These are phyloP conservation scores for Canis aureus DNA, from an alignment of 2,113 vertebrate genomes.

Conservation along the genomic window DNA sequence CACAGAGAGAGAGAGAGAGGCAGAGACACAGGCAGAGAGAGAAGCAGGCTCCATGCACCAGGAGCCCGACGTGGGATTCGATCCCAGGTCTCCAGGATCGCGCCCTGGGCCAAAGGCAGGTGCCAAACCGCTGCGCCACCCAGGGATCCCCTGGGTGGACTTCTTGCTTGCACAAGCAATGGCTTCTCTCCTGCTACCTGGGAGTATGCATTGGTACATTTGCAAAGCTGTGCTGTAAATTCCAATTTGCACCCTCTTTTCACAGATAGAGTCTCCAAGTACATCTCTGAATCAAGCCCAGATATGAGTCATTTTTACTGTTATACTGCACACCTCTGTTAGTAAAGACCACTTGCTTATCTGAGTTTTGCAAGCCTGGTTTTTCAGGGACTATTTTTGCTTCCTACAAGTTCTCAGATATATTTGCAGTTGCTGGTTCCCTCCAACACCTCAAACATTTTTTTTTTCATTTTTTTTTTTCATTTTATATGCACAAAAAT, in stretches of 20 bases:
- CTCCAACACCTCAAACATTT: constrained; percentile 53
- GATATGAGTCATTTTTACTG: background rate
- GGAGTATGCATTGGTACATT: background rate
- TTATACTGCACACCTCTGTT: background rate
- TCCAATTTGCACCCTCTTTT: background rate
- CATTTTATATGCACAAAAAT: constrained; percentile 74
- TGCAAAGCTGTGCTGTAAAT: constrained; percentile 28
- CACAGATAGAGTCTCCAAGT: background rate
- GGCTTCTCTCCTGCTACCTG: background rate
- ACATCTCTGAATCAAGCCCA: background rate
- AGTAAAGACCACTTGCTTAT: constrained; percentile 32
- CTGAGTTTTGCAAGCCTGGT: constrained; percentile 52
- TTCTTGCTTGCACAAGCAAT: background rate
- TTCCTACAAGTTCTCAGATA: background rate
- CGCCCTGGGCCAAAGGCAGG: too few relatives aligned
- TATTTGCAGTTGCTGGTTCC: constrained; percentile 22
- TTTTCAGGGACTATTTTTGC: background rate
- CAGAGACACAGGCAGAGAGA: too few relatives aligned
- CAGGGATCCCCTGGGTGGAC: background rate
- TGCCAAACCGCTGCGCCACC: too few relatives aligned
- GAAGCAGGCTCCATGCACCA: too few relatives aligned
- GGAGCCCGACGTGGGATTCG: too few relatives aligned
- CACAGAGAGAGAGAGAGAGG: too few relatives aligned
- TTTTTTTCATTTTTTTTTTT: constrained; percentile 79
- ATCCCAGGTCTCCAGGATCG: too few relatives aligned